Conservation (phyloP, 1,140 invertebrate species). For the Drosophila saltans region DNA sequence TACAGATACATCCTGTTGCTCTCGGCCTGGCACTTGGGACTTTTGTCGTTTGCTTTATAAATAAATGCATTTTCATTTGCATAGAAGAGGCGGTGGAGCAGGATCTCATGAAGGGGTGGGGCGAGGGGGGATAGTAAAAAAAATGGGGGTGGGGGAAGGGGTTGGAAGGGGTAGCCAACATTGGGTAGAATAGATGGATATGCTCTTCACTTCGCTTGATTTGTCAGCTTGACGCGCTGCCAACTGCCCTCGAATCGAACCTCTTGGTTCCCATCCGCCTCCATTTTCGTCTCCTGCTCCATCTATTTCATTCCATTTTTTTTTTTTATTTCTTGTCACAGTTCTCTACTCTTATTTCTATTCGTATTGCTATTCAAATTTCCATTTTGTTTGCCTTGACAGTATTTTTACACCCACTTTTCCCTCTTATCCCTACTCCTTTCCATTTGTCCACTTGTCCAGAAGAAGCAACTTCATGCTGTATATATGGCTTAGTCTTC, state of each 20-base stretch:
- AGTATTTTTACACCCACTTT: conserved; percentile 27
- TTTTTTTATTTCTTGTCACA: too few relatives aligned
- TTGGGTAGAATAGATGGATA: neutral
- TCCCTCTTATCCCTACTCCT: neutral
- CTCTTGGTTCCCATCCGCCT: neutral
- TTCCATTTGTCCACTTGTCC: conserved; percentile 1
- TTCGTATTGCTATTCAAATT: conserved; percentile 47
- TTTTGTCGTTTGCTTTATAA: conserved; percentile 71
- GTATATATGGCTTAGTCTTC: conserved; percentile 16
- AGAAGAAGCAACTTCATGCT: neutral
- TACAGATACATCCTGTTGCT: conserved; percentile 58
- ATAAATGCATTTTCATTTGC: conserved; percentile 77
- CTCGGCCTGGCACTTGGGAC: conserved; percentile 55
- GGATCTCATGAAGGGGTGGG: too few relatives aligned
- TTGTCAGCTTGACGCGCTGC: conserved; percentile 56
- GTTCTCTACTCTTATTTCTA: neutral
- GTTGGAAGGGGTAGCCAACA: neutral
- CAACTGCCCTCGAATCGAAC: conserved; percentile 19
- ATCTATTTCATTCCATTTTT: conserved; percentile 4
- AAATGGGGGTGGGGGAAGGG: neutral
- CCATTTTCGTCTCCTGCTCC: conserved; percentile 12
- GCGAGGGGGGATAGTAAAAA: neutral
- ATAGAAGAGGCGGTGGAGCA: conserved; percentile 29
- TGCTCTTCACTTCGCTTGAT: conserved; percentile 52
- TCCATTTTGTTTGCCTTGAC: conserved; percentile 53